Evolutionary conservation across 2,113 vertebrate genomes (phyloP).

Genomic region (Nothocercus nigrocapillus): DNA sequence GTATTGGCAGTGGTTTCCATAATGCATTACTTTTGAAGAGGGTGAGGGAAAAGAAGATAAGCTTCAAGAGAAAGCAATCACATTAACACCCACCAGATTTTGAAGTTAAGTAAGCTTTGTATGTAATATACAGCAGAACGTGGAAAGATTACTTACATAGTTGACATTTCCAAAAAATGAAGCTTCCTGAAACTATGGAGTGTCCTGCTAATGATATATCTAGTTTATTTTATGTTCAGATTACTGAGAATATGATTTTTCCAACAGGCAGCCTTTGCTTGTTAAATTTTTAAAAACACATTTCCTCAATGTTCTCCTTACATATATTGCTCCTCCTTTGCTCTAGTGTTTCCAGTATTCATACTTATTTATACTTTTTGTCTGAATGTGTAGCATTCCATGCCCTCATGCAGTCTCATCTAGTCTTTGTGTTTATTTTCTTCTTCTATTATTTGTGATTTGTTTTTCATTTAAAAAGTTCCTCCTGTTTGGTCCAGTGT

Average conservation of each 20-base stretch:
- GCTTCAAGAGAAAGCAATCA: constrained; percentile 31
- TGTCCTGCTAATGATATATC: constrained; percentile 5
- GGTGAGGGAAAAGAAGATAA: constrained; percentile 58
- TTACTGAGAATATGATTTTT: constrained; percentile 1
- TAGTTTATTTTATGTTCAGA: constrained; percentile 22
- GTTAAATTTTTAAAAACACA: background rate
- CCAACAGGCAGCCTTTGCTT: background rate
- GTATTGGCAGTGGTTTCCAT: constrained; percentile 26
- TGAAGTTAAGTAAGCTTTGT: constrained; percentile 46
- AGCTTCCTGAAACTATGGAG: constrained; percentile 10
- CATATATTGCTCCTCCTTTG: background rate
- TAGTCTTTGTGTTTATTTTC: background rate
- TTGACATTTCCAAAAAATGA: constrained; percentile 49
- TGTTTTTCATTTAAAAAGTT: background rate
- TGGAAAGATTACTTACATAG: constrained; percentile 46
- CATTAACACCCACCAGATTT: constrained; percentile 47
- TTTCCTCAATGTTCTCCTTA: background rate
- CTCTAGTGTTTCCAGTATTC: background rate
- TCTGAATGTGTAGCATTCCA: background rate
- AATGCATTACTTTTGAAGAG: background rate
- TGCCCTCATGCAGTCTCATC: background rate
- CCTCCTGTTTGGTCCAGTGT: background rate
- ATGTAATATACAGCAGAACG: constrained; percentile 6
- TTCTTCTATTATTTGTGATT: background rate
- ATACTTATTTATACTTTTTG: background rate